These are phyloP conservation scores for Diachasma alloeum DNA, from an alignment of 1,140 invertebrate species.

Conservation along the genomic window DNA sequence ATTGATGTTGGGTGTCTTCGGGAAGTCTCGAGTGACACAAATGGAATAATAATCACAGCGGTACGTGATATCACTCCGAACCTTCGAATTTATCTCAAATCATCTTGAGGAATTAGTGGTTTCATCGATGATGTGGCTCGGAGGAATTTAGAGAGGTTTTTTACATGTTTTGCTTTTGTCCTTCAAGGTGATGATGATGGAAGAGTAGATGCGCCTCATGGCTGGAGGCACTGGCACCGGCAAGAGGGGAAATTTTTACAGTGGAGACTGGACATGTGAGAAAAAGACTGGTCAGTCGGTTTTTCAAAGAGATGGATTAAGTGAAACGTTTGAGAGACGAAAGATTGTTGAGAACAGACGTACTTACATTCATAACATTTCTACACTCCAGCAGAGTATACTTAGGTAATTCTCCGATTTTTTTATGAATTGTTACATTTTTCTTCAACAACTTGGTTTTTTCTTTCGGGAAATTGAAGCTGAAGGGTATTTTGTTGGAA, in stretches of 20 bases:
- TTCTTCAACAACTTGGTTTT: too few relatives aligned
- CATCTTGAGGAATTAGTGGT: background rate
- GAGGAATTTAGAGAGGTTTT: background rate
- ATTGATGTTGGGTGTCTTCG: background rate
- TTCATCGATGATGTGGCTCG: background rate
- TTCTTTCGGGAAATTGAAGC: too few relatives aligned
- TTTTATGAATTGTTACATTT: background rate
- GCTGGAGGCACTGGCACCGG: constrained; percentile 55
- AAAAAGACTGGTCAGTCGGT: constrained; percentile 40
- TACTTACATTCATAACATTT: constrained; percentile 44
- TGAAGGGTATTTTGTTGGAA: too few relatives aligned
- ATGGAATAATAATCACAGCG: constrained; percentile 11
- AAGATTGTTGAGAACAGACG: constrained; percentile 42
- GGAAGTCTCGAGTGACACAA: background rate
- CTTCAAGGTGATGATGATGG: constrained; percentile 54
- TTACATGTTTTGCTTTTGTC: constrained; percentile 9
- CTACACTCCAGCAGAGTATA: constrained; percentile 49
- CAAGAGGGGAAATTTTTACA: constrained; percentile 56
- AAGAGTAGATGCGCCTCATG: constrained; percentile 60
- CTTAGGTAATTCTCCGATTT: constrained; percentile 46
- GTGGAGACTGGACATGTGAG: constrained; percentile 24
- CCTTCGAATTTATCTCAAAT: background rate
- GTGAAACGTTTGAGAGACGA: constrained; percentile 46
- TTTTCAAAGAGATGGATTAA: constrained; percentile 38
- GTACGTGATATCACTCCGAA: background rate